Evolutionary conservation across 2,888 invertebrate genomes (phyloP), one percentile per base, ranked within the genome.

Genomic region (Orthosia incerta): DNA sequence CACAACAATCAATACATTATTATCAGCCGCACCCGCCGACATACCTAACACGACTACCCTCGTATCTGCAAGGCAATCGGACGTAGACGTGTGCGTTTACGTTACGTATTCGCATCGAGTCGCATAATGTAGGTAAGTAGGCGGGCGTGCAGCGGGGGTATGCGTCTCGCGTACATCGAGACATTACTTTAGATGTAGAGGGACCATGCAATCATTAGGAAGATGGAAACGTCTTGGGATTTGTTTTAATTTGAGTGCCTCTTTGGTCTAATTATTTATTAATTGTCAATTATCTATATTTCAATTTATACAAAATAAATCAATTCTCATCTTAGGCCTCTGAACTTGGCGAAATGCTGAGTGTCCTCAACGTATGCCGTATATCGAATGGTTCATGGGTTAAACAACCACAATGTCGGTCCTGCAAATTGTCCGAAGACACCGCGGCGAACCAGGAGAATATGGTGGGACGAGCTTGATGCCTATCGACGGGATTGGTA

Each of bases 151-250:
- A 83, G 48, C 70, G 69, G 26, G 39, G 45, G 82, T 71, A 82
- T 80, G 78, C 83, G 74, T 74, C 67, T 64, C 74, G 82, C 71
- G 73, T 80, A 74, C 70, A 62, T 26, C 64, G 57, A 78, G 75
- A 80, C 85, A 75, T 80, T 85, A 78, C 73, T 77, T 71, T 72
- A 74, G n/a, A 12, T 60, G 73, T 72, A 70, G 71, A 60, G 69
- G 23, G 59, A 16, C 70, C 66, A 71, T 67, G 50, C 12, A 23
- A 13, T 45, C 2, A 39, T 39, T 39, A 39, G 39, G 9, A 39
- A 39, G 39, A 39, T 9, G 39, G 12, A 26, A 3, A 46, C 18
- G n/a, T 55, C 53, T 23, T 16, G 7, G 18, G 20, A 18, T 15
- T 16, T 39, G 13, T 46, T 65, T 13, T 23, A 20, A 20, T 4